Conservation (phyloP, 2,797 vertebrate species). For the Cyclura pinguis region DNA sequence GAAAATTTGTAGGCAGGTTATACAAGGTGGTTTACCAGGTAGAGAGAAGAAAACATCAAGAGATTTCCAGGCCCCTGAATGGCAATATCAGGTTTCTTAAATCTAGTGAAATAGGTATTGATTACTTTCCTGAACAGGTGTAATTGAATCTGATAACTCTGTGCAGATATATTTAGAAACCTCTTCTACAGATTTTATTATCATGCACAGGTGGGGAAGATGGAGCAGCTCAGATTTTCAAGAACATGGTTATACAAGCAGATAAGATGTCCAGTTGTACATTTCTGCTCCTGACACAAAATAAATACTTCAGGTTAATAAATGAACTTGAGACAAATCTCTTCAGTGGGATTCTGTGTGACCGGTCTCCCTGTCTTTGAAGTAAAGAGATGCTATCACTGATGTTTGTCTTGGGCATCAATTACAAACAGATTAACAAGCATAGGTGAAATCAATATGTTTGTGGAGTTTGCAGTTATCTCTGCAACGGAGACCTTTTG, state of each 20-base stretch:
- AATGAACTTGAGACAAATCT: constrained; percentile 6
- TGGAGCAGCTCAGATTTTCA: constrained; percentile 20
- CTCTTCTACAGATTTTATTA: constrained; percentile 14
- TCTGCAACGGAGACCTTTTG: neutral
- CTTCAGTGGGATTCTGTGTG: neutral
- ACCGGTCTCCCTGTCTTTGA: neutral
- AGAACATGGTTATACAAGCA: constrained; percentile 7
- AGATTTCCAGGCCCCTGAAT: constrained; percentile 12
- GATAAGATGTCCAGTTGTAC: constrained; percentile 15
- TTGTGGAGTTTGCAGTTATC: neutral
- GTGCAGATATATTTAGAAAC: constrained; percentile 40
- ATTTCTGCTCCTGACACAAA: constrained; percentile 20
- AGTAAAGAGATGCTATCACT: constrained; percentile 7
- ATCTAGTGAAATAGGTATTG: constrained; percentile 35
- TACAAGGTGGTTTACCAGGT: neutral
- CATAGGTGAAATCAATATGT: neutral
- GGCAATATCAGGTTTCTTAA: constrained; percentile 23
- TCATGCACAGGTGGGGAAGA: neutral
- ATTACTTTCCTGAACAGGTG: constrained; percentile 22
- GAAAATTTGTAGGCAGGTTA: constrained; percentile 6
- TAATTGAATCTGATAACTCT: constrained; percentile 37
- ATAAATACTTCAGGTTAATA: constrained; percentile 10
- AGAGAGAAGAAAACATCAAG: neutral
- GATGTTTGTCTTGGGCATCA: constrained; percentile 10
- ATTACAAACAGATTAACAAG: constrained; percentile 17